Base-by-base conservation (phyloP, 2,113 vertebrate species). In the Pomatorhinus ruficollis region DNA sequence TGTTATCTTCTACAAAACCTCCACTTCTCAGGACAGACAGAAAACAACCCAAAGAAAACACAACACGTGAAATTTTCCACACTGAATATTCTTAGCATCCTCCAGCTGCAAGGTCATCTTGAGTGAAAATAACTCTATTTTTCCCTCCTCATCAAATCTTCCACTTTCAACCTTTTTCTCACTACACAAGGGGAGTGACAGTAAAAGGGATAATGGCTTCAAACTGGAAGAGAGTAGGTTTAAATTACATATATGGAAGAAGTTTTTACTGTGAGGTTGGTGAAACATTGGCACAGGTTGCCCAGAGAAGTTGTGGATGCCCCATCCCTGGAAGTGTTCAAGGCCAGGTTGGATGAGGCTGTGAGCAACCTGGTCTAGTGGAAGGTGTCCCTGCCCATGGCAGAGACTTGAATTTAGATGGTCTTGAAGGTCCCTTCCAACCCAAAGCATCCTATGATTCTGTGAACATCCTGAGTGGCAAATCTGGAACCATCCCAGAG, bases 281-380 rank as follows among this genome's bases (percentile, higher is more conserved):
- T 66, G 39, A 47, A 25, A 15, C 20, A 18, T 9, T 75, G 61
- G 23, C 11, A n/a, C 12, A 45, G 33, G 45, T 22, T 75, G 7
- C 11, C 21, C 45, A 40, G 53, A 68, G 69, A 60, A 54, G 12
- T 3, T 47, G 15, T 15, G 14, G 52, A 1, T 54, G 11, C 40
- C 12, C 11, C 25, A 47, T 54, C 13, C 10, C 9, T 89, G 30
- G 10, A 31, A 68, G 7, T 60, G 24, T 35, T 39, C 30, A 47
- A 45, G 21, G 17, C 13, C 28, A 45, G 24, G 10, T 17, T 75
- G 14, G 24, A 47, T 47, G 30, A n/a, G 9, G 17, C 19, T 31
- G 9, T 17, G 53, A 45, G 16, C 2, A 66, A 18, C 33, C 45
- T 82, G 39, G 16, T 0, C 0, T 40, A 35, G 23, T 40, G n/a